Base-by-base conservation (phyloP, 2,113 vertebrate genomes). In the Macrotus californicus region DNA sequence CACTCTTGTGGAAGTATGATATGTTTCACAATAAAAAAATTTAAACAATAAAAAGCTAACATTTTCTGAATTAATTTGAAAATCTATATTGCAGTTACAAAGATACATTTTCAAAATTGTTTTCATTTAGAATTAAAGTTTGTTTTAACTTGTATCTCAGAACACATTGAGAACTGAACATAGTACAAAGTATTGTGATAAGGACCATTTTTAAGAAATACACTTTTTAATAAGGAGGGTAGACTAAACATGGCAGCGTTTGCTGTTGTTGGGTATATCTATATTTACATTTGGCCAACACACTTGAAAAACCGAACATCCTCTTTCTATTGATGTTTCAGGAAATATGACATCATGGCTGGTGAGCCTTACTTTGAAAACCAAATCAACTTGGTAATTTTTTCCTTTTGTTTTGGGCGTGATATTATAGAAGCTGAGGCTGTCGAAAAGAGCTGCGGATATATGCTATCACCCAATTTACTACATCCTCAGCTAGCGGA, bases 121-220 rank as follows among this genome's bases (percentile, higher is more conserved):
- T 96, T 96, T 90, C 39, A 52, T 96, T 97, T 93, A 95, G 66
- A 96, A 41, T 34, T 87, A 97, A 97, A 69, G 83, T 14, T 96
- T 81, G 92, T 39, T 93, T 98, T 98, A 94, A 93, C 89, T 92
- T 97, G 34, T 80, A 1, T 96, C 81, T 97, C 93, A 97, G 96
- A 96, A 97, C 93, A 94, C 82, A 34, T 10, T 82, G 64, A 96
- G 85, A 96, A 95, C 95, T 96, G 91, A 96, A 97, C 39, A 76
- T 93, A 95, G 48, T 84, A 83, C 76, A 98, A 97, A 97, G 87
- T 69, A 80, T 41, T 95, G 94, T 91, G 93, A 79, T 79, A n/a
- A 59, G 11, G 69, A 94, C 94, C 80, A 86, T 95, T 79, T 90
- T 91, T 89, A 97, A 96, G 94, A 97, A 81, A 81, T 76, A 93